Percentiles rank a stretch among this genome's conserved stretches.
These are phyloP conservation scores for Globia sparganii DNA, from an alignment of 2,888 invertebrate genomes.

Conservation along the genomic window DNA sequence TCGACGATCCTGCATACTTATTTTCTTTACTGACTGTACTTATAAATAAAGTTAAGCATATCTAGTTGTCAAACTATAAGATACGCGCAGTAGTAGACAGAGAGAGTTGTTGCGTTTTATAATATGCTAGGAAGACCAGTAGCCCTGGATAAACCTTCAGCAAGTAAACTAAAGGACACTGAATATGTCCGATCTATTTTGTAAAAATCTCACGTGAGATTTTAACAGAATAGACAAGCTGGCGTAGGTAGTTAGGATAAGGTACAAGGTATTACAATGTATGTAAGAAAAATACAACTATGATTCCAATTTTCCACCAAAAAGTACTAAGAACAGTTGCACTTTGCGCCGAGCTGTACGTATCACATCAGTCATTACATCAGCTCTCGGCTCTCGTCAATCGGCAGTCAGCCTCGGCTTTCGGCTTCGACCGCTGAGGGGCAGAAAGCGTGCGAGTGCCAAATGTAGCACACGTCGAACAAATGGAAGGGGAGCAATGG, in stretches of 20 bases:
- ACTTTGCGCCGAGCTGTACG: constrained; percentile 24
- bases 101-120: neutral
- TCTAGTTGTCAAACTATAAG: neutral
- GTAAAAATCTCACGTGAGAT: too few relatives aligned
- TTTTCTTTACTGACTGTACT: too few relatives aligned
- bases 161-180: neutral
- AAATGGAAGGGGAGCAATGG: constrained; percentile 71
- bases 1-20: too few relatives aligned
- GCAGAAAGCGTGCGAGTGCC: constrained; percentile 68
- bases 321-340: neutral
- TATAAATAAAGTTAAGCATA: neutral
- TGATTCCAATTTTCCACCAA: neutral
- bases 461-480: constrained; percentile 68
- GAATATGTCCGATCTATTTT: neutral
- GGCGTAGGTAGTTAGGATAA: neutral
- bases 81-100: too few relatives aligned
- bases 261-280: neutral
- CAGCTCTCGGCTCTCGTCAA: constrained; percentile 41
- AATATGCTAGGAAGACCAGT: neutral
- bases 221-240: neutral
- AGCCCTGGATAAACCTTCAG: neutral
- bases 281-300: neutral
- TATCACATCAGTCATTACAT: constrained; percentile 41
- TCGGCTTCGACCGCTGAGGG: constrained; percentile 52
- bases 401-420: constrained; percentile 36